Conservation (phyloP, 2,797 vertebrate genomes). For the Euphonia xanthogaster region DNA sequence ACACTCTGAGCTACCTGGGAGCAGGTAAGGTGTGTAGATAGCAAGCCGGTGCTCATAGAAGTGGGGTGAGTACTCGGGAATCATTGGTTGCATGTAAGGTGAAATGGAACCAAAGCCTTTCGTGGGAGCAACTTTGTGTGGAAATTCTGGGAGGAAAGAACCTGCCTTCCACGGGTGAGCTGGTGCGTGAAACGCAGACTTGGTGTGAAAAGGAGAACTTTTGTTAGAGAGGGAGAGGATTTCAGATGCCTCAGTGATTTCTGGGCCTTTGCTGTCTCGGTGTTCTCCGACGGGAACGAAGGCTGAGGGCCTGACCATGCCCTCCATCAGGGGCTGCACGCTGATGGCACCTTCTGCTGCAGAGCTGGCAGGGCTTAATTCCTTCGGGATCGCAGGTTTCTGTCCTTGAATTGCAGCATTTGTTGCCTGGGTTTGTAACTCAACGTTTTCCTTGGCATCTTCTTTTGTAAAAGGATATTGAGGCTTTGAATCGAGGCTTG, state of each 20-base stretch:
- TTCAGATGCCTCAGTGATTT: slow-evolving; percentile 60
- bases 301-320: slow-evolving; percentile 81
- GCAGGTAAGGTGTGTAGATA: slow-evolving; percentile 85
- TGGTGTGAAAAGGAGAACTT: slow-evolving; percentile 66
- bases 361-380: slow-evolving; percentile 13
- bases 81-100: slow-evolving; percentile 76
- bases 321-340: slow-evolving; percentile 64
- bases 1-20: slow-evolving; percentile 75
- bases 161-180: slow-evolving; percentile 80
- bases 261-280: slow-evolving; percentile 72
- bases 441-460: slow-evolving; percentile 75
- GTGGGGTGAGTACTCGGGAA: slow-evolving; percentile 84
- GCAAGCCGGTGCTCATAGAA: slow-evolving; percentile 82
- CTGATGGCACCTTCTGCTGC: slow-evolving; percentile 24
- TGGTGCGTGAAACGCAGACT: slow-evolving; percentile 80
- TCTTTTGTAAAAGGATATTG: slow-evolving; percentile 69
- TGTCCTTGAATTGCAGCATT: slow-evolving; percentile 56
- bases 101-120: slow-evolving; percentile 78
- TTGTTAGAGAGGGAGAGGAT: slow-evolving; percentile 66
- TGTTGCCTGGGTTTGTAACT: slow-evolving; percentile 57
- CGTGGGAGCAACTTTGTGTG: slow-evolving; percentile 70
- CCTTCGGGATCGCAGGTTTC: slow-evolving; percentile 53
- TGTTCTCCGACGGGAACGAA: slow-evolving; percentile 87
- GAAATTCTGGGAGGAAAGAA: slow-evolving; percentile 74
- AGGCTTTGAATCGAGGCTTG: slow-evolving; percentile 59